Evolutionary conservation across 2,888 invertebrate species (phyloP).

Genomic region (Heliothis peltigera): DNA sequence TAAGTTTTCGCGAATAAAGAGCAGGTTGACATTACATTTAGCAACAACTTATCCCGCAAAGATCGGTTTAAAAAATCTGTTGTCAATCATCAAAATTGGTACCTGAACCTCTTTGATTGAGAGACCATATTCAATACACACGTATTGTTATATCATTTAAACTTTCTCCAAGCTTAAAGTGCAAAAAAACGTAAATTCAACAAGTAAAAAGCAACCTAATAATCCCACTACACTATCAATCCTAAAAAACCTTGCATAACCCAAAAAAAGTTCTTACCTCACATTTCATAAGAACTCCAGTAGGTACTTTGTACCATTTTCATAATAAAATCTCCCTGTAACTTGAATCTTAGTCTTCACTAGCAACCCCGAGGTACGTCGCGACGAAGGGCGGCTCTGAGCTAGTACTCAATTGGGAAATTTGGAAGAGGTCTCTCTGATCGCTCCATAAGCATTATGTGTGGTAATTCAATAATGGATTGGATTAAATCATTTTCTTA

Average conservation of each 20-base stretch:
- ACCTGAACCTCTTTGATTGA: too few species aligned
- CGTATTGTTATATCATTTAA: too few species aligned
- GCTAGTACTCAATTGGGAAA: slow-evolving; percentile 57
- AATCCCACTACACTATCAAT: too few species aligned
- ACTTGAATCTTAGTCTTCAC: not conserved
- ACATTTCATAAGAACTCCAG: slow-evolving; percentile 2
- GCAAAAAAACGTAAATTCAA: too few species aligned
- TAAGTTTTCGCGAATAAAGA: not conserved
- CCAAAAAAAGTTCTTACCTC: not conserved
- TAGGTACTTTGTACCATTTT: not conserved
- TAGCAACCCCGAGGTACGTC: slow-evolving; percentile 55
- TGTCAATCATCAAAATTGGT: too few species aligned
- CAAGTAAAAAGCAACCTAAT: too few species aligned
- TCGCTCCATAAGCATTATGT: slow-evolving; percentile 57
- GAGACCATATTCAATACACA: too few species aligned
- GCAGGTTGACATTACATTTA: not conserved
- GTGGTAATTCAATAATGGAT: slow-evolving; percentile 55
- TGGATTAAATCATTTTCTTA: slow-evolving; percentile 54
- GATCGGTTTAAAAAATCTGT: too few species aligned
- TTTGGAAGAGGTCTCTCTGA: slow-evolving; percentile 52
- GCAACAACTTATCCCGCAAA: too few species aligned
- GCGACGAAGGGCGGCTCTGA: slow-evolving; percentile 54
- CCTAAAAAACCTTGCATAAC: not conserved
- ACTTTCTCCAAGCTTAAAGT: too few species aligned
- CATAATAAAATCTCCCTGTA: slow-evolving; percentile 24